phyloP scores from a whole-genome alignment of 2,113 vertebrate genomes.

The chimpanzee (Pan troglodytes) region NHGRI_mPanTro3-v2.1_pri NC_072407.2:133548001-133548500 shows the following conservation, averaged over 20 bases:
- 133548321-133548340: not conserved
- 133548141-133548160: not conserved
- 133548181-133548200: not conserved
- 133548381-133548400: not conserved
- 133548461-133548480: not conserved
- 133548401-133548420: not conserved
- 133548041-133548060: slow-evolving; percentile 66
- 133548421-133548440: not conserved
- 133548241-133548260: not conserved
- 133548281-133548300: too few relatives aligned
- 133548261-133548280: not conserved
- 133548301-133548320: not conserved
- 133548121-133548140: not conserved
- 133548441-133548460: not conserved
- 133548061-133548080: slow-evolving; percentile 69
- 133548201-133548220: not conserved
- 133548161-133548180: not conserved
- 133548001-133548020: slow-evolving; percentile 83
- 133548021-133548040: slow-evolving; percentile 70
- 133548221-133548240: not conserved
- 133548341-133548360: not conserved
- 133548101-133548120: not conserved
- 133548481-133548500: not conserved
- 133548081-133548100: not conserved
- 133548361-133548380: not conserved